Conservation (phyloP, 2,888 invertebrate genomes). For the Netelia melanura region DNA sequence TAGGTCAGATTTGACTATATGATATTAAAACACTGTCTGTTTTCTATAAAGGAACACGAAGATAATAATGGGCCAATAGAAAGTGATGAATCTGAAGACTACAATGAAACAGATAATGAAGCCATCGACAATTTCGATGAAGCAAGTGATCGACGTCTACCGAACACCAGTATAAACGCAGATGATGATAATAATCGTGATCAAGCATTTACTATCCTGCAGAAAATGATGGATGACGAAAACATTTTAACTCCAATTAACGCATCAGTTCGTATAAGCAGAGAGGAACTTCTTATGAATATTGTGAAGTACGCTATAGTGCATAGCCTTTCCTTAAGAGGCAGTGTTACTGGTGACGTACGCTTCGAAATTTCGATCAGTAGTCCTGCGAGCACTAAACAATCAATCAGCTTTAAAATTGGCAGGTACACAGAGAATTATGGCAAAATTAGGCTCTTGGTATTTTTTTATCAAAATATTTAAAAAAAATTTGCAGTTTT, state of each 20-base stretch:
- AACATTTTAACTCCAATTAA: slow-evolving; percentile 18
- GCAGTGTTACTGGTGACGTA: too few relatives aligned
- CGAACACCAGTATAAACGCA: not conserved
- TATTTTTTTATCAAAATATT: too few relatives aligned
- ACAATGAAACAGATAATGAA: not conserved
- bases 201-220: slow-evolving; percentile 8
- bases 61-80: slow-evolving; percentile 17
- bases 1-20: slow-evolving; percentile 1
- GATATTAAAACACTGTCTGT: slow-evolving; percentile 2
- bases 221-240: slow-evolving; percentile 26
- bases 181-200: slow-evolving; percentile 15
- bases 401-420: too few relatives aligned
- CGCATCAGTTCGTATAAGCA: slow-evolving; percentile 17
- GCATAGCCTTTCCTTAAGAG: slow-evolving; percentile 11
- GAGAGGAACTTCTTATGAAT: slow-evolving; percentile 20
- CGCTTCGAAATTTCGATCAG: too few relatives aligned
- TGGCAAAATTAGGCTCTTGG: too few relatives aligned
- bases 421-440: too few relatives aligned
- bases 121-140: slow-evolving; percentile 6
- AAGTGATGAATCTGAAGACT: slow-evolving; percentile 10
- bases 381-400: too few relatives aligned
- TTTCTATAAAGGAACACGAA: slow-evolving; percentile 2
- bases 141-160: slow-evolving; percentile 4
- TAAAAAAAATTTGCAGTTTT: too few relatives aligned
- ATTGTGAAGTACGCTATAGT: slow-evolving; percentile 27